Evolutionary conservation across 2,888 invertebrate genomes (phyloP), one percentile per base, ranked within the genome.

Genomic region (Toxonevra muliebris): DNA sequence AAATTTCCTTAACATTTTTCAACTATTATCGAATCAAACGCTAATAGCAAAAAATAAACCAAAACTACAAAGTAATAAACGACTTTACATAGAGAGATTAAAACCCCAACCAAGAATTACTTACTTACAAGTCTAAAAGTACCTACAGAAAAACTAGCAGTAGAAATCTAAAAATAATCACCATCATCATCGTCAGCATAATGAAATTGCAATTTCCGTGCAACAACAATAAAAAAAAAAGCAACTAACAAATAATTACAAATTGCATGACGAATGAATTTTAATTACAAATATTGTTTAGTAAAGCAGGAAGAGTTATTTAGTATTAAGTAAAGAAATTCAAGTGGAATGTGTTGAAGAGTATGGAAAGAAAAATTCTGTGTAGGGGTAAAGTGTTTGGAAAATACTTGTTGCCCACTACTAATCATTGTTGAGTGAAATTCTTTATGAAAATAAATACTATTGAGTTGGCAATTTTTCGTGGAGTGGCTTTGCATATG

Each of bases 181-280:
- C 54, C 52, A 54, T 30, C 30, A 30, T 30, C 30, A 30, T 30
- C 30, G 30, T 30, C 30, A 65, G 53, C 55, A 61, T 65, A 70
- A 68, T 73, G 73, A 73, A 74, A 70, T 68, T 71, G 72, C 73
- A 71, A 73, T 73, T 74, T 72, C 72, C 73, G 72, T 72, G 71
- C 54, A 67, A 68, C 68, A 70, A n/a, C n/a, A n/a, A n/a, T n/a
- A n/a, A n/a, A 70, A 73, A 69, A 72, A 69, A 30, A 30, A 30
- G 30, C 30, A 30, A 30, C 69, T 66, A 73, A 72, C 74, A 74
- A 74, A 74, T 75, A 72, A 73, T 69, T 70, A 71, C 72, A 73
- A 75, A 75, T 75, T 74, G 74, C 71, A 74, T 74, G 74, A 75
- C 71, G 72, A 75, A 74, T 74, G 72, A 70, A 67, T 71, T 74